Conservation (phyloP, 2,888 invertebrate species). For the Operophtera brumata region DNA sequence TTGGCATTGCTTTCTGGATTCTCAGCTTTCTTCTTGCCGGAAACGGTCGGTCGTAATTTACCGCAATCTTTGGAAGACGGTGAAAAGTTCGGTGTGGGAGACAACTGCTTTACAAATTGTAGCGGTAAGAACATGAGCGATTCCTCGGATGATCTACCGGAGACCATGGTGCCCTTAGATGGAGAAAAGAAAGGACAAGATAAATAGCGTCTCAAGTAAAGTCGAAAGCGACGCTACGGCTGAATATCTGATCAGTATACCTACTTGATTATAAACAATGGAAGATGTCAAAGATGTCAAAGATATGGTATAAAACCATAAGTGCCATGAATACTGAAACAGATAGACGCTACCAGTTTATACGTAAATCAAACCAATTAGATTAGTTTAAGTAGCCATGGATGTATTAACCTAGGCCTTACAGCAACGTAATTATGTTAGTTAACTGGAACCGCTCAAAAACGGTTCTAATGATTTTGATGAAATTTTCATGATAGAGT, state of each 20-base stretch:
- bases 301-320: too few species aligned
- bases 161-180: conserved; percentile 71
- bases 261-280: too few species aligned
- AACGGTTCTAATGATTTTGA: too few species aligned
- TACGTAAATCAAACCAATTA: too few species aligned
- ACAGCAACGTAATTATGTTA: too few species aligned
- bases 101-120: conserved; percentile 89
- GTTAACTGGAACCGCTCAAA: too few species aligned
- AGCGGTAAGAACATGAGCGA: conserved; percentile 68
- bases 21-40: conserved; percentile 87
- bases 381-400: too few species aligned
- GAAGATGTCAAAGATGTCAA: too few species aligned
- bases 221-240: not conserved
- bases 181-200: conserved; percentile 58
- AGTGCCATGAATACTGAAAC: too few species aligned
- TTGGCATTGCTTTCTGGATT: conserved; percentile 87
- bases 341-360: too few species aligned
- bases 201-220: not conserved
- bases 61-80: conserved; percentile 92
- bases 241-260: not conserved
- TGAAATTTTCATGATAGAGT: too few species aligned
- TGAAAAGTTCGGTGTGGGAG: conserved; percentile 90
- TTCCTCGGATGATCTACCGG: conserved; percentile 60
- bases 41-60: conserved; percentile 90
- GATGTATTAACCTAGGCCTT: too few species aligned